Evolutionary conservation across 2,797 vertebrate species (phyloP).

Genomic region (Echiichthys vipera): DNA sequence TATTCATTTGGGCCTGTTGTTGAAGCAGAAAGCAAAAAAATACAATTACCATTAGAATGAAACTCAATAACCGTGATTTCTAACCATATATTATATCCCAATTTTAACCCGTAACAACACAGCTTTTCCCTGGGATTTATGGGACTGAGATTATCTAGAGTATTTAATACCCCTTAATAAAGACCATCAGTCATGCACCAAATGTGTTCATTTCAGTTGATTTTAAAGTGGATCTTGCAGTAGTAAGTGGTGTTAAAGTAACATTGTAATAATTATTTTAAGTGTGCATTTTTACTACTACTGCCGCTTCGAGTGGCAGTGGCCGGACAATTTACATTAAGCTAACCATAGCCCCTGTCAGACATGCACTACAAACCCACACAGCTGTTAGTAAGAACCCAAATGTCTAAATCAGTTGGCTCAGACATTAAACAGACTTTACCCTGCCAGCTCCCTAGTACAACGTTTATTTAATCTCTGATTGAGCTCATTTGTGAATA

Average conservation of each 20-base stretch:
- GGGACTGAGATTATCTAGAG: not conserved
- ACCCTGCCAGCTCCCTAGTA: too few relatives aligned
- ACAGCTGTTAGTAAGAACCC: too few relatives aligned
- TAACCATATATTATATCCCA: not conserved
- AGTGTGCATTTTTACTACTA: not conserved
- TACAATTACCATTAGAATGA: conserved; percentile 8
- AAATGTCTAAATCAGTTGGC: too few relatives aligned
- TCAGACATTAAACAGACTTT: too few relatives aligned
- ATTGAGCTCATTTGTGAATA: too few relatives aligned
- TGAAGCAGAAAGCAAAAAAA: not conserved
- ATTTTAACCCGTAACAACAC: not conserved
- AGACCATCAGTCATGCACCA: not conserved
- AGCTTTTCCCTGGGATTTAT: not conserved
- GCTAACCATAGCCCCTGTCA: too few relatives aligned
- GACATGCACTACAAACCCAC: too few relatives aligned
- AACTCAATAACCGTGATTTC: not conserved
- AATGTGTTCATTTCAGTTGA: not conserved
- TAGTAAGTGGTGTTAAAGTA: not conserved
- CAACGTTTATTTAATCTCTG: too few relatives aligned
- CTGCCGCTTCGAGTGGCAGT: not conserved
- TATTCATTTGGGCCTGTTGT: conserved; percentile 1
- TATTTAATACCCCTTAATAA: not conserved
- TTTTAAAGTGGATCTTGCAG: not conserved
- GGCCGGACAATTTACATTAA: too few relatives aligned
- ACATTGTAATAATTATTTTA: not conserved